Conservation (phyloP, 2,113 vertebrate species). For the Zosterops lateralis region DNA sequence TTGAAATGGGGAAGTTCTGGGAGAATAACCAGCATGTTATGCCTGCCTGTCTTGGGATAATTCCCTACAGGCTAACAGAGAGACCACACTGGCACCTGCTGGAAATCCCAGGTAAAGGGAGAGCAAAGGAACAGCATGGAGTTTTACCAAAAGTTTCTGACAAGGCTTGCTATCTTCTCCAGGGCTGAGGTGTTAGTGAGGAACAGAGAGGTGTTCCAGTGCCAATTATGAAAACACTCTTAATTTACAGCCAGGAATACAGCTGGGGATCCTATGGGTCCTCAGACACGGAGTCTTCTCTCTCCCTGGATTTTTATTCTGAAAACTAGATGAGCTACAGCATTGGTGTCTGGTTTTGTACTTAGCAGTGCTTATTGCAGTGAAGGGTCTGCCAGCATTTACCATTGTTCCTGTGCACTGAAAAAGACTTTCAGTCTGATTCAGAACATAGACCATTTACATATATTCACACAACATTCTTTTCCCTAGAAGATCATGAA, state of each 20-base stretch:
- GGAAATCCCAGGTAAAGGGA: background rate
- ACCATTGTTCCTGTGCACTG: background rate
- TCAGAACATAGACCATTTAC: background rate
- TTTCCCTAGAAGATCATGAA: background rate
- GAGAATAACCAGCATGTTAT: background rate
- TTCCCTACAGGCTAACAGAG: background rate
- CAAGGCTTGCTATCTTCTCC: background rate
- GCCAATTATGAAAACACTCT: background rate
- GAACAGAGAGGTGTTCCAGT: background rate
- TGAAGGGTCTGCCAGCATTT: background rate
- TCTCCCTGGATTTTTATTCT: background rate
- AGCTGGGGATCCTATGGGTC: background rate
- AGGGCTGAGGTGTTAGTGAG: background rate
- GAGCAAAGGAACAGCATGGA: rapidly evolving
- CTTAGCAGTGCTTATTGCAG: background rate
- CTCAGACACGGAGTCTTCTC: background rate
- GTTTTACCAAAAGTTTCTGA: background rate
- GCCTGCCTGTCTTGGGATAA: background rate
- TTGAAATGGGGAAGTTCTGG: background rate
- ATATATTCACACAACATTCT: background rate
- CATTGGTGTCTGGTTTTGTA: background rate
- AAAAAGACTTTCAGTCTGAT: background rate
- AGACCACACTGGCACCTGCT: conserved; percentile 30
- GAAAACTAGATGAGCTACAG: background rate
- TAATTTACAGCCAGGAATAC: background rate